Evolutionary conservation across 2,113 vertebrate species (phyloP), one percentile per base, ranked within the genome.

Genomic region (Cervus canadensis): DNA sequence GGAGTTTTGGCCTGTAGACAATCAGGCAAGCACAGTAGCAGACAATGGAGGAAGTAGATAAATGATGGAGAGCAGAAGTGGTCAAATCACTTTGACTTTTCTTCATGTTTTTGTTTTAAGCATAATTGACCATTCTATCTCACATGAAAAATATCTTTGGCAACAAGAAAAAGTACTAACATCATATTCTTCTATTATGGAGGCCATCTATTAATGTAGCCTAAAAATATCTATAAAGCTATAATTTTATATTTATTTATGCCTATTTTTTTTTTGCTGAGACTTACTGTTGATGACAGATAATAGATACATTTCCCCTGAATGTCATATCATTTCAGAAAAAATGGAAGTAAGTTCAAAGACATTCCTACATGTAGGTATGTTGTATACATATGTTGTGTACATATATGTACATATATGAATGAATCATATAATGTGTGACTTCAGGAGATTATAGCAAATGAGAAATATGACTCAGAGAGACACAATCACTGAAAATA

Each of bases 181-280:
- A 21, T 78, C 28, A 45, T 48, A 48, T 21, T 48, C 89, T 62
- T 19, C 48, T 64, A 11, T 86, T 90, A 67, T 67, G 2, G 5
- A 43, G 6, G 25, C 43, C 40, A 11, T 59, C 92, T 91, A 26
- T n/a, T 86, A 43, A 33, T 56, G 28, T 30, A 79, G 33, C 26
- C 16, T 84, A 57, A 79, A 95, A 71, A 19, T 48, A 85, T 48
- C 25, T 16, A 79, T 0, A 79, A 79, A 57, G 67, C 23, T 79
- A 21, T 45, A 48, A 79, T 74, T 78, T 85, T 89, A 28, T 64
- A 64, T 48, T 89, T 62, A 76, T 85, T 76, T 96, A 28, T 48
- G 7, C 71, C 30, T 30, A 26, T 62, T 40, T 50, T 50, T 48
- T 48, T 74, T 79, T 90, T 87, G 54, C 28, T 57, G 23, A 57